A percentile compares a stretch with the other conserved stretches of the same genome.
phyloP scores from a whole-genome alignment of 2,797 vertebrate species.

The Capromys pilorides region DNA sequence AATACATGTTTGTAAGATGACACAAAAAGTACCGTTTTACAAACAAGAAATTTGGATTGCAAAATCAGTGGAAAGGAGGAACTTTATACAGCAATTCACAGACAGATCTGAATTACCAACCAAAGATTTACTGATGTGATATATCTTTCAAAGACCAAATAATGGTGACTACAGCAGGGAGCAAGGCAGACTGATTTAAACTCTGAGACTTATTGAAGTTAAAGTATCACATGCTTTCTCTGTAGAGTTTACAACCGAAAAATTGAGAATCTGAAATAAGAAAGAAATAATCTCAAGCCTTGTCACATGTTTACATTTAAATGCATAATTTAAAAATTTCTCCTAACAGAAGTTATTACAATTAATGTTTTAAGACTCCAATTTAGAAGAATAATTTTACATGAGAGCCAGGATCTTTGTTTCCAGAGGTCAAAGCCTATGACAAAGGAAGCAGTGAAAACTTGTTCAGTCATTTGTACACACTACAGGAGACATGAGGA shows the following conservation, averaged over 20 bases:
- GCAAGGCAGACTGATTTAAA: conserved; percentile 2
- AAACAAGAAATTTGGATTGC: background rate
- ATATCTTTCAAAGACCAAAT: background rate
- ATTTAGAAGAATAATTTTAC: background rate
- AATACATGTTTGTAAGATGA: background rate
- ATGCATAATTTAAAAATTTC: background rate
- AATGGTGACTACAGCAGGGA: background rate
- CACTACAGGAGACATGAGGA: background rate
- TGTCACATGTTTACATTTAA: background rate
- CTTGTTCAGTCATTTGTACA: background rate
- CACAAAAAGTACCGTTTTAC: background rate
- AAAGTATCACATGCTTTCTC: background rate
- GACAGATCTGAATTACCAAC: background rate
- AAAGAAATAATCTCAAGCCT: background rate
- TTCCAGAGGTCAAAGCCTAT: background rate
- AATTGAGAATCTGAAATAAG: background rate
- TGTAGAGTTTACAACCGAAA: background rate
- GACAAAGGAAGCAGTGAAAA: background rate
- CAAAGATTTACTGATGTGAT: background rate
- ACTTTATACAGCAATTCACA: background rate
- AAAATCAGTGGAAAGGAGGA: background rate
- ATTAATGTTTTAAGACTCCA: background rate
- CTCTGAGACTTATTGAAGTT: background rate
- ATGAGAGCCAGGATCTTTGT: background rate
- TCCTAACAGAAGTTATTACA: background rate